Conservation (phyloP, 2,113 vertebrate species). For the Holacanthus passer region DNA sequence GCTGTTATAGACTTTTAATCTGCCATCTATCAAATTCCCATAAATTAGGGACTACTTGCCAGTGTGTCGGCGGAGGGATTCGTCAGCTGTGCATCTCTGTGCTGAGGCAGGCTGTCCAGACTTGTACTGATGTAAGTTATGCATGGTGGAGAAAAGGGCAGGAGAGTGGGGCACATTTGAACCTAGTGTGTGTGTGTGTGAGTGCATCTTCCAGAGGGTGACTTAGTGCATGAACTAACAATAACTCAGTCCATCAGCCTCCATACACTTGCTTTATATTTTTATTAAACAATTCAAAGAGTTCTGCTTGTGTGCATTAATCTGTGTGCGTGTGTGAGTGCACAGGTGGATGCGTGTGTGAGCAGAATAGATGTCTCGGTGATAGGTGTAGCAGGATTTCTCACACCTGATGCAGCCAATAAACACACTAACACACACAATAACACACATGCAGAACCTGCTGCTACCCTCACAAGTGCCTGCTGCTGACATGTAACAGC, state of each 20-base stretch:
- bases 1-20: conserved; percentile 43
- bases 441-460: conserved; percentile 5
- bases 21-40: conserved; percentile 63
- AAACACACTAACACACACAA: conserved; percentile 11
- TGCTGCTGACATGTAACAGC: conserved; percentile 64
- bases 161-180: conserved; percentile 46
- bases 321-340: neutral
- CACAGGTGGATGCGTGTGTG: conserved; percentile 20
- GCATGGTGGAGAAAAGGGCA: conserved; percentile 68
- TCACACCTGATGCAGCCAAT: conserved; percentile 67
- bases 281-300: conserved; percentile 42
- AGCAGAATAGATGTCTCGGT: conserved; percentile 32
- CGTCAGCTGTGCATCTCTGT: conserved; percentile 81
- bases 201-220: conserved; percentile 5
- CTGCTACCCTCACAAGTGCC: conserved; percentile 39
- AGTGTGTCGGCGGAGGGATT: conserved; percentile 84
- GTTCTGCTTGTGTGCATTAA: conserved; percentile 7
- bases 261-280: conserved; percentile 1
- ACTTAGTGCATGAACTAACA: conserved; percentile 36
- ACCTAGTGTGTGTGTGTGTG: conserved; percentile 22
- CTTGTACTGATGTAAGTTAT: conserved; percentile 81
- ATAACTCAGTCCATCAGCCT: conserved; percentile 52
- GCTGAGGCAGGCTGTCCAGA: conserved; percentile 84
- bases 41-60: conserved; percentile 82
- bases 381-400: conserved; percentile 31